Evolutionary conservation across 2,888 invertebrate genomes (phyloP).

Genomic region (Nephrotoma flavescens): DNA sequence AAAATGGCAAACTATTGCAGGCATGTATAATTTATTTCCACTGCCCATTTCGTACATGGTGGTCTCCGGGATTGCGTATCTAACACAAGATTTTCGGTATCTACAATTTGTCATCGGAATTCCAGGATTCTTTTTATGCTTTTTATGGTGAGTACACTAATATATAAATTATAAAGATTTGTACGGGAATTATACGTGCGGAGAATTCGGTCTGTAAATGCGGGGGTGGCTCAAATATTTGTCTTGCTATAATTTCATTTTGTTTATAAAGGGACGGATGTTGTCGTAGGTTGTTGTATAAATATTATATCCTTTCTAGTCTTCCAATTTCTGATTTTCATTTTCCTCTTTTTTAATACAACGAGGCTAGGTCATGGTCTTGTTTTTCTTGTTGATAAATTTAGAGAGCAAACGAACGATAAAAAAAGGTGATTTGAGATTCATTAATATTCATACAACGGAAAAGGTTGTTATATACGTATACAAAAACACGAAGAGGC

Average conservation of each 20-base stretch:
- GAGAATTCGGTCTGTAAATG: not conserved
- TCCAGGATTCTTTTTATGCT: constrained; percentile 52
- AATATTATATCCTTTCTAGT: not conserved
- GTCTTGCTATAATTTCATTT: not conserved
- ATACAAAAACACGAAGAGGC: not conserved
- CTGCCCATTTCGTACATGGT: constrained; percentile 60
- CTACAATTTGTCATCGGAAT: constrained; percentile 57
- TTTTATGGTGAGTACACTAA: constrained; percentile 42
- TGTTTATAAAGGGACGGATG: not conserved
- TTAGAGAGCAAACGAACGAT: not conserved
- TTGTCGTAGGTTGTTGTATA: not conserved
- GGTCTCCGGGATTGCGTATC: constrained; percentile 55
- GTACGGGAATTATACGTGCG: not conserved
- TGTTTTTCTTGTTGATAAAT: not conserved
- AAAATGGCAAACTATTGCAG: constrained; percentile 64
- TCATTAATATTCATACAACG: not conserved
- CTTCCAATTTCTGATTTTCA: not conserved
- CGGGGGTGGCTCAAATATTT: not conserved
- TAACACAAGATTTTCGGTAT: constrained; percentile 55
- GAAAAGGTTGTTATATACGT: not conserved
- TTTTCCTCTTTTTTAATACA: not conserved
- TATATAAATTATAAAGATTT: not conserved
- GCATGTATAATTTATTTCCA: constrained; percentile 67
- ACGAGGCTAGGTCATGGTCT: not conserved
- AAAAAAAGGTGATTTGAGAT: not conserved